Percentiles rank a stretch among this genome's conserved stretches.
phyloP scores from a whole-genome alignment of 64 coral and sea anemone species.

The Platygyra sinensis region DNA sequence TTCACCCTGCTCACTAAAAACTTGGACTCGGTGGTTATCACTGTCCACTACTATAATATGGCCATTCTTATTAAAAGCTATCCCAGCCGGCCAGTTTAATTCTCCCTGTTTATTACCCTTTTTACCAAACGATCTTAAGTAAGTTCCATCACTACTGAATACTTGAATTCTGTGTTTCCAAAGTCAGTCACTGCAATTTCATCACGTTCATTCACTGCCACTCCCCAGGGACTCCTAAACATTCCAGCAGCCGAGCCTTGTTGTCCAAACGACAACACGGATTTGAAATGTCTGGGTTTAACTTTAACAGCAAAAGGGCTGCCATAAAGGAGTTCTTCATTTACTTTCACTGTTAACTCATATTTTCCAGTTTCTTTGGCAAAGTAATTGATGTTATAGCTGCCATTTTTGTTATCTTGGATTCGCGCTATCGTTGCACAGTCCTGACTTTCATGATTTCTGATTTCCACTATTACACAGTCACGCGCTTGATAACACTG shows the following conservation, averaged over 20 bases:
- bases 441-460: not conserved
- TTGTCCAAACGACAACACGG: not conserved
- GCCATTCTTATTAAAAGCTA: not conserved
- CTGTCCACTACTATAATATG: not conserved
- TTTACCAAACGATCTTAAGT: not conserved
- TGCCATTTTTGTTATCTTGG: not conserved
- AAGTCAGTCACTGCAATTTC: not conserved
- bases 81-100: not conserved
- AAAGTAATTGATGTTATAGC: not conserved
- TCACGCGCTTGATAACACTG: not conserved
- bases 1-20: not conserved
- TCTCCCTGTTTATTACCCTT: not conserved
- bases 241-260: not conserved
- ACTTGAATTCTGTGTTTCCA: not conserved
- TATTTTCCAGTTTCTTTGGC: not conserved
- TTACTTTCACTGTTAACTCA: not conserved
- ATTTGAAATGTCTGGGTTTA: not conserved
- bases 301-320: not conserved
- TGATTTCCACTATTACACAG: not conserved
- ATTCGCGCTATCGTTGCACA: not conserved
- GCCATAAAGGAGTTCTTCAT: not conserved
- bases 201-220: not conserved
- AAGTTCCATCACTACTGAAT: not conserved
- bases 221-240: not conserved
- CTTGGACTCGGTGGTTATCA: conserved; percentile 17